Conservation (phyloP, 2,113 vertebrate species). For the Picathartes gymnocephalus region DNA sequence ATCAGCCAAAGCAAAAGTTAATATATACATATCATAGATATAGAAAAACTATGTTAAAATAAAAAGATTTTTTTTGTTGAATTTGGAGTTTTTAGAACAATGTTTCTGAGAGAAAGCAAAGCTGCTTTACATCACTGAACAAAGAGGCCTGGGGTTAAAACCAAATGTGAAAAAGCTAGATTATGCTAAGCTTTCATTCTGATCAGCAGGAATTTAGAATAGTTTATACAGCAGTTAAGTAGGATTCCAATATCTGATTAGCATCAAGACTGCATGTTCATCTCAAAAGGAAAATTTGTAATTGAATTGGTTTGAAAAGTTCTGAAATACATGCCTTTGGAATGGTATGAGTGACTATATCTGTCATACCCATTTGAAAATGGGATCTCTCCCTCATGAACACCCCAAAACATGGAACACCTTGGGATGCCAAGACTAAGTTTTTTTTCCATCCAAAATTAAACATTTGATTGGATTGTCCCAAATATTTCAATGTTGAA, state of each 20-base stretch:
- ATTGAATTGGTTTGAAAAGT: neutral
- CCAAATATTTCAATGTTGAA: neutral
- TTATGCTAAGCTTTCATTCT: neutral
- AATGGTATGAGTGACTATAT: neutral
- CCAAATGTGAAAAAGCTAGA: neutral
- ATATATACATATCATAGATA: neutral
- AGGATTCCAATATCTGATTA: neutral
- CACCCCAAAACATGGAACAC: neutral
- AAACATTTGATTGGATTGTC: neutral
- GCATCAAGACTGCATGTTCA: neutral
- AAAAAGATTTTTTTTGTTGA: neutral
- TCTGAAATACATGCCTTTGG: neutral
- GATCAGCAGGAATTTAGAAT: neutral
- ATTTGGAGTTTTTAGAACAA: neutral
- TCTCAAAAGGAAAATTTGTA: neutral
- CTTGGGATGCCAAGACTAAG: neutral
- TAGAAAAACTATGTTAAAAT: neutral
- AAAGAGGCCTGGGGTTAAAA: neutral
- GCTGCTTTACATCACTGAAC: neutral
- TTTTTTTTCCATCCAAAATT: neutral
- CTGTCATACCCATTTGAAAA: neutral
- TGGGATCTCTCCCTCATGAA: neutral
- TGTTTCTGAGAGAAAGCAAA: neutral
- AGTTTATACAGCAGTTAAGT: neutral
- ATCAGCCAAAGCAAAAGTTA: neutral